A percentile compares a stretch with the other conserved stretches of the same genome.
Conservation (phyloP, 2,888 invertebrate species). For the Tachina lurida region DNA sequence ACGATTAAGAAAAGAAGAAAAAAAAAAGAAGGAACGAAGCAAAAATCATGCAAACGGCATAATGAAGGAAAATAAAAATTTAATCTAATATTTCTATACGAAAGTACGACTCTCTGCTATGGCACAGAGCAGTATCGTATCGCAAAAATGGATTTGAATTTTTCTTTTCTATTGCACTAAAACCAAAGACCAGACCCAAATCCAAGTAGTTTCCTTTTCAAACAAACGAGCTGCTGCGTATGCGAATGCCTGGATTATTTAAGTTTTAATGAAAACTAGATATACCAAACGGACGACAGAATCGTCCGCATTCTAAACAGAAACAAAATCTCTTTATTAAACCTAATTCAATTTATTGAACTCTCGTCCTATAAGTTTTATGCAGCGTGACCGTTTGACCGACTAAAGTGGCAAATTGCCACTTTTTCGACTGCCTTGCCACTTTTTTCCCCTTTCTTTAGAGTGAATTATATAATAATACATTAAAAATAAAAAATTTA, state of each 20-base stretch:
- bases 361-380: too few species aligned
- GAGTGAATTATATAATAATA: too few species aligned
- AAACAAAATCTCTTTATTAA: too few species aligned
- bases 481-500: too few species aligned
- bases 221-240: slow-evolving; percentile 9
- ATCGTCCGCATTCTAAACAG: too few species aligned
- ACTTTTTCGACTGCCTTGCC: too few species aligned
- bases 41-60: slow-evolving; percentile 8
- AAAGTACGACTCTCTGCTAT: neutral
- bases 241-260: slow-evolving; percentile 42
- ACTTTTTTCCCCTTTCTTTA: too few species aligned
- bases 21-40: slow-evolving; percentile 5
- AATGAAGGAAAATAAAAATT: slow-evolving; percentile 42
- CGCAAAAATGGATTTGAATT: slow-evolving; percentile 12
- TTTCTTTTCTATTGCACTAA: neutral
- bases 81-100: slow-evolving; percentile 44
- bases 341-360: too few species aligned
- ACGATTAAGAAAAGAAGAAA: slow-evolving; percentile 36
- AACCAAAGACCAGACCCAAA: neutral
- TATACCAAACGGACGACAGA: too few species aligned
- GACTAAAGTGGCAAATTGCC: too few species aligned
- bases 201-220: slow-evolving; percentile 20
- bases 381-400: too few species aligned
- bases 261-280: slow-evolving; percentile 56
- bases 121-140: slow-evolving; percentile 16